phyloP scores from a whole-genome alignment of 1,140 invertebrate species.

The Cotesia vestalis region DNA sequence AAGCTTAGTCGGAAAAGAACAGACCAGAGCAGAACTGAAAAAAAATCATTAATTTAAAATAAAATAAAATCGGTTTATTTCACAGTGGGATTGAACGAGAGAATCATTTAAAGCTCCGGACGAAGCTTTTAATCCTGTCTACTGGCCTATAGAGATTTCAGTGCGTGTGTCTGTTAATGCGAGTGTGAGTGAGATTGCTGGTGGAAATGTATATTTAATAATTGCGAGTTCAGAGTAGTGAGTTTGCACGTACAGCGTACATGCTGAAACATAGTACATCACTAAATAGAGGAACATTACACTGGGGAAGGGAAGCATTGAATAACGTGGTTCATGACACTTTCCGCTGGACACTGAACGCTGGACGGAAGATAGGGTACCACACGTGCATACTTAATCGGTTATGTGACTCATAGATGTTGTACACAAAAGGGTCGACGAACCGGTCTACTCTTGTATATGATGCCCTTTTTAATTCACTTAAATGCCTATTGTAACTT shows the following conservation, averaged over 20 bases:
- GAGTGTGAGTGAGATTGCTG: neutral
- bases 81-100: slow-evolving; percentile 4
- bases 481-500: slow-evolving; percentile 34
- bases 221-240: neutral
- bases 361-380: slow-evolving; percentile 50
- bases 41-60: slow-evolving; percentile 8
- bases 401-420: slow-evolving; percentile 45
- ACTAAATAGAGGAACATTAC: neutral
- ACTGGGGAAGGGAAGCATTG: slow-evolving; percentile 31
- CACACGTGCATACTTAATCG: slow-evolving; percentile 48
- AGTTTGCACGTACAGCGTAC: slow-evolving; percentile 10
- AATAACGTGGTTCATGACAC: slow-evolving; percentile 54
- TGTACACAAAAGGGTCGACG: slow-evolving; percentile 46
- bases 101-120: slow-evolving; percentile 20
- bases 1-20: neutral
- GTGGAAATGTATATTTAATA: too few relatives aligned
- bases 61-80: slow-evolving; percentile 23
- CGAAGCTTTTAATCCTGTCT: slow-evolving; percentile 27
- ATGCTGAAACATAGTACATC: slow-evolving; percentile 2
- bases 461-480: slow-evolving; percentile 13
- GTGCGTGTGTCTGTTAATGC: neutral
- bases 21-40: too few relatives aligned
- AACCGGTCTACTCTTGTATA: slow-evolving; percentile 39
- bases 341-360: slow-evolving; percentile 56
- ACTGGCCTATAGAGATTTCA: slow-evolving; percentile 6